phyloP scores from a whole-genome alignment of 2,113 vertebrate species.

The Xyliphius kryptos region DNA sequence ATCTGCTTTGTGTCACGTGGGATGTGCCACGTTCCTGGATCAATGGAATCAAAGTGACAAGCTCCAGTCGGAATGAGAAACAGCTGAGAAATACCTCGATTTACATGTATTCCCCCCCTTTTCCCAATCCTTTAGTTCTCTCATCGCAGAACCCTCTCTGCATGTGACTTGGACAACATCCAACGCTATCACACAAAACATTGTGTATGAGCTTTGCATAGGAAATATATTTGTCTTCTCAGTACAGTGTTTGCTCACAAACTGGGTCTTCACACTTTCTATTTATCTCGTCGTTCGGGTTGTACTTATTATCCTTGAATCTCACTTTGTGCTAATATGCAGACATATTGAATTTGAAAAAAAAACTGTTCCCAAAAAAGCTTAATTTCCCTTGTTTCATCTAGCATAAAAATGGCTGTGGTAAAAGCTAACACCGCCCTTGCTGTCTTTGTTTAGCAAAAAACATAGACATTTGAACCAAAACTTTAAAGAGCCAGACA shows the following conservation, averaged over 20 bases:
- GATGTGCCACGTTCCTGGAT: conserved; percentile 68
- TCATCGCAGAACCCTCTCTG: conserved; percentile 42
- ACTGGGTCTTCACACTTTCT: conserved; percentile 52
- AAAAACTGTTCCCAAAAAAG: too few relatives aligned
- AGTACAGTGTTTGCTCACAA: conserved; percentile 57
- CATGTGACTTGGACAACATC: conserved; percentile 67
- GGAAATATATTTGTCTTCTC: conserved; percentile 71
- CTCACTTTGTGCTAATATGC: conserved; percentile 43
- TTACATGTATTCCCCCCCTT: too few relatives aligned
- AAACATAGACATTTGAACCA: conserved; percentile 54
- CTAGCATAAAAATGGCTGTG: conserved; percentile 50
- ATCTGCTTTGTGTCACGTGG: conserved; percentile 66
- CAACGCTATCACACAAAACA: conserved; percentile 67
- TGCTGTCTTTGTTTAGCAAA: conserved; percentile 50
- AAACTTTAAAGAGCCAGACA: conserved; percentile 52
- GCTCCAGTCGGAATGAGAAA: conserved; percentile 59
- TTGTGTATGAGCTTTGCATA: conserved; percentile 71
- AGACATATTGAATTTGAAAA: too few relatives aligned
- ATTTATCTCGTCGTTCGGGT: conserved; percentile 64
- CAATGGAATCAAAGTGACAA: conserved; percentile 64
- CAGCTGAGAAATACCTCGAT: conserved; percentile 58
- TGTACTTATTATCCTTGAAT: conserved; percentile 54
- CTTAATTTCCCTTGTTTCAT: too few relatives aligned
- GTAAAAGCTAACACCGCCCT: conserved; percentile 41
- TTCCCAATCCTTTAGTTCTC: conserved; percentile 21